Evolutionary conservation across 2,797 vertebrate genomes (phyloP).

Genomic region (Heteromormyrus szaboi): DNA sequence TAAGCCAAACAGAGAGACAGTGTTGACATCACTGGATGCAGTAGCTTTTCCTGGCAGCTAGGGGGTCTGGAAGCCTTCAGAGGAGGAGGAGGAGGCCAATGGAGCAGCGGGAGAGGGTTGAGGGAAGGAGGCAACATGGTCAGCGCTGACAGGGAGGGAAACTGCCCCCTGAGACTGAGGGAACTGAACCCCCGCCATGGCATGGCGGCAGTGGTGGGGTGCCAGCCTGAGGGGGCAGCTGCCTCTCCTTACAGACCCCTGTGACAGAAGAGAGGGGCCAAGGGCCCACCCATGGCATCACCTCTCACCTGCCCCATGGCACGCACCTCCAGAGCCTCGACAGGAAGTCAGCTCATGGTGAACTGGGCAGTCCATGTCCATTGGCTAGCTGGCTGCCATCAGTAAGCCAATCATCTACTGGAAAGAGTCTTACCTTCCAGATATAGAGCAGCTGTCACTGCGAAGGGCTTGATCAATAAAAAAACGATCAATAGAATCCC

Average conservation of each 20-base stretch:
- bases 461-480: background rate
- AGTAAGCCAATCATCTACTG: background rate
- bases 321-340: background rate
- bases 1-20: background rate
- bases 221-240: background rate
- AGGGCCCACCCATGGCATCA: background rate
- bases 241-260: background rate
- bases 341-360: background rate
- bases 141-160: background rate
- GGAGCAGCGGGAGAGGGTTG: background rate
- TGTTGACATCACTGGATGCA: background rate
- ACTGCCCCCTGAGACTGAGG: background rate
- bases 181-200: background rate
- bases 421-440: background rate
- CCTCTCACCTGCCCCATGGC: conserved; percentile 20
- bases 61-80: background rate
- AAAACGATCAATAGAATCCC: background rate
- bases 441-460: background rate
- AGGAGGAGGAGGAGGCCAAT: background rate
- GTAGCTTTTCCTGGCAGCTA: background rate
- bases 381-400: background rate
- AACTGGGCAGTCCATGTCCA: too few species aligned
- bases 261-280: background rate
- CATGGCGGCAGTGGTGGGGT: background rate
- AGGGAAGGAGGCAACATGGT: background rate